Conservation (phyloP, 1,140 invertebrate genomes). For the Mesaphorura yosii region DNA sequence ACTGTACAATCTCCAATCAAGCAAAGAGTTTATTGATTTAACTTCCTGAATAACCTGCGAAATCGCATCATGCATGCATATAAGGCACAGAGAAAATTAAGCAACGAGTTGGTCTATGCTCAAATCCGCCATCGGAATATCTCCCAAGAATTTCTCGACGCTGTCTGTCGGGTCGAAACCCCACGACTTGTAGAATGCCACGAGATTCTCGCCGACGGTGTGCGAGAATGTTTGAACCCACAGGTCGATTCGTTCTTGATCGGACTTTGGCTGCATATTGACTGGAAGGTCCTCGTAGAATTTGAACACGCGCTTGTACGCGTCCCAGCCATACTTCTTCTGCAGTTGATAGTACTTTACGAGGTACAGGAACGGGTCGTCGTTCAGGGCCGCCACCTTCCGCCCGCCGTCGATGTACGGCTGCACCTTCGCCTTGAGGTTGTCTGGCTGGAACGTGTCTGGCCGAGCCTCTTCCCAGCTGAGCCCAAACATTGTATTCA, state of each 20-base stretch:
- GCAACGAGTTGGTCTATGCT: no score
- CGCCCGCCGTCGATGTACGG: slow-evolving; percentile 2
- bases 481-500: slow-evolving; percentile 8
- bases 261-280: not conserved
- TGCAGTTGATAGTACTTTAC: slow-evolving; percentile 16
- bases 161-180: slow-evolving; percentile 6
- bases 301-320: slow-evolving; percentile 15
- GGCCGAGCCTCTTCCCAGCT: not conserved
- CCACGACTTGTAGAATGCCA: slow-evolving; percentile 14
- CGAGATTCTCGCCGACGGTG: slow-evolving; percentile 15
- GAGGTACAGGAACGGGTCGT: slow-evolving; percentile 9
- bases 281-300: slow-evolving; percentile 2
- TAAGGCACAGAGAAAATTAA: no score
- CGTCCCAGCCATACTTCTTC: slow-evolving; percentile 11
- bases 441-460: not conserved
- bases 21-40: no score
- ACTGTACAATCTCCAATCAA: no score
- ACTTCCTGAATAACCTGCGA: no score
- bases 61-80: no score
- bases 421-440: not conserved
- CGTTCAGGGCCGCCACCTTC: not conserved
- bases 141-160: not conserved
- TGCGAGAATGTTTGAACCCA: slow-evolving; percentile 17
- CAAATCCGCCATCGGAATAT: no score
- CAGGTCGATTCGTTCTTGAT: slow-evolving; percentile 16